Evolutionary conservation across 2,797 vertebrate genomes (phyloP), one percentile per base, ranked within the genome.

Genomic region (Lophotriccus pileatus): DNA sequence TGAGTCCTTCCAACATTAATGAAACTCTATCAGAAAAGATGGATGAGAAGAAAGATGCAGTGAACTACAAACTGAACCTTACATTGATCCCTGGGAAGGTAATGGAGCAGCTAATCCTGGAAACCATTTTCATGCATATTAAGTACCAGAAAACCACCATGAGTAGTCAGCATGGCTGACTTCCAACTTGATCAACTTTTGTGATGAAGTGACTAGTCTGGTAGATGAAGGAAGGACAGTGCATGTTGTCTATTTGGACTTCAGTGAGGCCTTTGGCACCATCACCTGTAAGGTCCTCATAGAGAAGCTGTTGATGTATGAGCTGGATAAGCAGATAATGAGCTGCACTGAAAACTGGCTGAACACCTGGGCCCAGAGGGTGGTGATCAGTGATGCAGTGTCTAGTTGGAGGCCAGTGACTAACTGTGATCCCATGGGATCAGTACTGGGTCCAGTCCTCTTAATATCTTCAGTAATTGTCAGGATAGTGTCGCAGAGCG

Each of bases 311-410:
- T 24, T 69, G 19, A 27, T 55, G 23, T 47, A 28, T 28, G 36
- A 22, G 14, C 28, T 75, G 58, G 46, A 25, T 47, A 41, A 77
- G 16, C 21, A 41, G n/a, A 49, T 5, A 44, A 9, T 21, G 39
- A 46, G 27, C 14, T 37, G 24, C 9, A 37, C 0, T 41, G 44
- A 75, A 90, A 94, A 59, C 18, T 49, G 56, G 24, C 34, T 75
- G 52, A 62, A 39, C 1, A 0, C 4, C 39, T 78, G 49, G 18
- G 41, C n/a, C 19, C 24, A 34, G 44, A 41, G 13, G 0, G 5
- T 25, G 5, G 4, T 70, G 37, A 13, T 39, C 32, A 81, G 37
- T 0, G 0, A 8, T 34, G 16, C 27, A 76, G 63, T 14, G 19
- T 28, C 52, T 44, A 12, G 2, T 0, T 67, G 28, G 56, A 49